These are phyloP conservation scores for Neoitamus cyanurus DNA, from an alignment of 2,888 invertebrate genomes.

Conservation along the genomic window DNA sequence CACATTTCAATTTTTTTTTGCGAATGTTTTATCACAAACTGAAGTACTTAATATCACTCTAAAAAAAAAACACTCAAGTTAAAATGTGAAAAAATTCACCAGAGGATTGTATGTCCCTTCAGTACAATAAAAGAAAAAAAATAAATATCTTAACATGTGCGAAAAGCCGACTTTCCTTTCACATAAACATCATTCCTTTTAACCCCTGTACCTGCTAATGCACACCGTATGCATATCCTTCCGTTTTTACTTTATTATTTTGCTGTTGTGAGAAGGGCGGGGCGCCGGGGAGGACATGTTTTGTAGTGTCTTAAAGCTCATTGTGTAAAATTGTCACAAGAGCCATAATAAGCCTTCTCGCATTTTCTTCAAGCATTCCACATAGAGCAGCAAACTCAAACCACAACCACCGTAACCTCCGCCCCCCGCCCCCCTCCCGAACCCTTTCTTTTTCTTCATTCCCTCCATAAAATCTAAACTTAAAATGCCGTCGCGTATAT, in stretches of 20 bases:
- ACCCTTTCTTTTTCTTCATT: too few species aligned
- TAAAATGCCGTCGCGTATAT: background rate
- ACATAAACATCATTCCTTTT: background rate
- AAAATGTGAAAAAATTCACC: too few species aligned
- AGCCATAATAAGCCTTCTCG: conserved; percentile 25
- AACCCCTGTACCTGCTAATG: background rate
- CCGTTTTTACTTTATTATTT: background rate
- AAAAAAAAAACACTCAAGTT: too few species aligned
- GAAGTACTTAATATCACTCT: too few species aligned
- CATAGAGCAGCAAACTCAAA: background rate
- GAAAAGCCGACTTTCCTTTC: too few species aligned
- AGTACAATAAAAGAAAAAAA: background rate
- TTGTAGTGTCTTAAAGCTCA: background rate
- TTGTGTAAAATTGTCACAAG: background rate
- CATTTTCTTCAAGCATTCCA: background rate
- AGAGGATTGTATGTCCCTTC: background rate
- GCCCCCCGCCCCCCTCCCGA: background rate
- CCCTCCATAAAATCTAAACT: background rate
- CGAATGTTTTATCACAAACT: background rate
- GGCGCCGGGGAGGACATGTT: background rate
- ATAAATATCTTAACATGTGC: too few species aligned
- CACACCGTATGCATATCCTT: background rate
- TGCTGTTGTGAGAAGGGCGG: background rate
- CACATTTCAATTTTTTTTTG: background rate
- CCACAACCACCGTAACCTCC: background rate